phyloP scores from a whole-genome alignment of 2,113 vertebrate genomes.

The Willisornis vidua region DNA sequence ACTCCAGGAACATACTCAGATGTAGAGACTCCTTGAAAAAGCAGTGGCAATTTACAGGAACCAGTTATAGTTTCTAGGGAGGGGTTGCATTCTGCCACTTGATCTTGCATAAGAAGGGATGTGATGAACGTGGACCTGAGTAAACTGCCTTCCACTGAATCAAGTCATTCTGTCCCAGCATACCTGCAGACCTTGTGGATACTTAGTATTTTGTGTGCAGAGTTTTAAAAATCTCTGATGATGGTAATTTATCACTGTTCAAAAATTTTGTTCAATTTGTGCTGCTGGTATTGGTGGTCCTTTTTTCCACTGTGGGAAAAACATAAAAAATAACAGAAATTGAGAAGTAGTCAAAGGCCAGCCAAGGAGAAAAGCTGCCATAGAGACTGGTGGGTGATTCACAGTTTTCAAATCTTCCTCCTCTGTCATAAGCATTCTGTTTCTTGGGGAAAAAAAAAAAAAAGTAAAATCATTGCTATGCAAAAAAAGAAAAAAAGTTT shows the following conservation, averaged over 20 bases:
- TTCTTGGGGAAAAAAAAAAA: background rate
- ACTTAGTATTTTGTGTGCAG: background rate
- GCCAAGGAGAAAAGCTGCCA: background rate
- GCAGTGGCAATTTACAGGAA: background rate
- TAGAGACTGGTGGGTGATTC: constrained; percentile 5
- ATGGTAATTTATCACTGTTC: background rate
- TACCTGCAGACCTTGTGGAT: background rate
- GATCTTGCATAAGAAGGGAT: background rate
- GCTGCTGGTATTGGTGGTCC: background rate
- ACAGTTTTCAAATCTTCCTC: constrained; percentile 1
- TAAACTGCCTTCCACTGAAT: background rate
- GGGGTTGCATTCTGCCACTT: background rate
- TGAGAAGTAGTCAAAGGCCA: background rate
- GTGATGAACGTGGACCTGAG: background rate
- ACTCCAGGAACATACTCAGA: background rate
- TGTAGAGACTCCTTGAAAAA: background rate
- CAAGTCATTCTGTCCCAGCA: background rate
- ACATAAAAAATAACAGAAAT: background rate
- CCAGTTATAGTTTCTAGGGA: background rate
- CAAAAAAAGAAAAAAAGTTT: background rate
- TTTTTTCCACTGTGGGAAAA: background rate
- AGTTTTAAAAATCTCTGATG: background rate
- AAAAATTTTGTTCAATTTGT: background rate
- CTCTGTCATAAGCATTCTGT: constrained; percentile 24
- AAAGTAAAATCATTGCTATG: background rate